Percentiles rank a stretch among this genome's conserved stretches.
phyloP scores from a whole-genome alignment of 2,113 vertebrate species.

The Brachionichthys hirsutus region DNA sequence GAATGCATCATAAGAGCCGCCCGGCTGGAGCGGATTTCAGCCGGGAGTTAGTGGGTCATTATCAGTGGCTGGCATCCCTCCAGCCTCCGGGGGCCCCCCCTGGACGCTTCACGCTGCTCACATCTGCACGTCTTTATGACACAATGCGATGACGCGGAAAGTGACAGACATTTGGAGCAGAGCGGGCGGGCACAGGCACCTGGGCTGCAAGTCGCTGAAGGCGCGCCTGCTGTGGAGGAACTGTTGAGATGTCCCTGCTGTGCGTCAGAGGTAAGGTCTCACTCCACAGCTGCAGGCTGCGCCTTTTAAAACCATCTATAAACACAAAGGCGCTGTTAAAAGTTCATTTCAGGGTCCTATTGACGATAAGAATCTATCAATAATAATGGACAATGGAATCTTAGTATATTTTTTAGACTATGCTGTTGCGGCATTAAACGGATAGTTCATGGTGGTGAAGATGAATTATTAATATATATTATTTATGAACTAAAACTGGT shows the following conservation, averaged over 20 bases:
- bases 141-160: constrained; percentile 7
- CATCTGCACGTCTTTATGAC: neutral
- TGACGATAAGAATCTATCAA: too few species aligned
- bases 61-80: constrained; percentile 17
- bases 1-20: constrained; percentile 57
- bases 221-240: constrained; percentile 36
- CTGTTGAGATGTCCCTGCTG: constrained; percentile 69
- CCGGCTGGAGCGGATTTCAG: constrained; percentile 39
- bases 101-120: neutral
- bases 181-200: constrained; percentile 40
- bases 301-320: neutral
- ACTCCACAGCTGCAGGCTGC: neutral
- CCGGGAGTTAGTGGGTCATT: constrained; percentile 23
- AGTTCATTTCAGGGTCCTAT: too few species aligned
- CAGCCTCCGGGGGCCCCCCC: neutral
- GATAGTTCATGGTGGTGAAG: too few species aligned
- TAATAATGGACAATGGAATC: too few species aligned
- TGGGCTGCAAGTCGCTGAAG: constrained; percentile 36
- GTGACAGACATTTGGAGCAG: neutral
- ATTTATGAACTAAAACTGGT: too few species aligned
- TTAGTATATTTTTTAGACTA: too few species aligned
- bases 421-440: too few species aligned
- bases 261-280: constrained; percentile 67
- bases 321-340: too few species aligned
- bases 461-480: too few species aligned